phyloP scores from a whole-genome alignment of 2,113 vertebrate genomes.

The Gopherus evgoodei region DNA sequence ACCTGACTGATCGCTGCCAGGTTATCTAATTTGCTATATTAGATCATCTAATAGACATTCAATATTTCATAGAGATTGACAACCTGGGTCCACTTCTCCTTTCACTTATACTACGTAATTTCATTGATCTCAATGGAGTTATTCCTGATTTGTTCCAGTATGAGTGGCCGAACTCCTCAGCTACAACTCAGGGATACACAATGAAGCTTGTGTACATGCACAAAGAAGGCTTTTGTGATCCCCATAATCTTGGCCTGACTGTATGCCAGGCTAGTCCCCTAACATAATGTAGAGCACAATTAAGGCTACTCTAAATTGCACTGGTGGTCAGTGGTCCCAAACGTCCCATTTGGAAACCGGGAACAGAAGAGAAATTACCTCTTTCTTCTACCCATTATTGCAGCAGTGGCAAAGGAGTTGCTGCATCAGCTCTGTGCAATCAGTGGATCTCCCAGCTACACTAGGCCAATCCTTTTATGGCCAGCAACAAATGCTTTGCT shows the following conservation, averaged over 20 bases:
- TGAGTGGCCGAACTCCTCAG: background rate
- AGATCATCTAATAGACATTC: background rate
- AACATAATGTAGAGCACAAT: background rate
- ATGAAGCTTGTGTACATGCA: background rate
- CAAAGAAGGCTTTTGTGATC: background rate
- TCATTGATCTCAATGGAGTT: background rate
- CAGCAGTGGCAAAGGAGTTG: background rate
- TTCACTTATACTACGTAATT: background rate
- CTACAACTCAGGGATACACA: background rate
- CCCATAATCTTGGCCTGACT: background rate
- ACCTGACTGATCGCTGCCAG: background rate
- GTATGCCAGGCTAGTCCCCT: rapidly evolving
- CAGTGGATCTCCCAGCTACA: background rate
- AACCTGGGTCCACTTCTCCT: background rate
- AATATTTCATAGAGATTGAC: background rate
- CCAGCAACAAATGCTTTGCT: background rate
- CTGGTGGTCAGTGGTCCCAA: background rate
- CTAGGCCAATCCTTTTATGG: background rate
- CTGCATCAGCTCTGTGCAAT: rapidly evolving
- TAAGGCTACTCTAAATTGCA: background rate
- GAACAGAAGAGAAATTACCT: background rate
- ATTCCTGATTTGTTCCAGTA: background rate
- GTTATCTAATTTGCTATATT: background rate
- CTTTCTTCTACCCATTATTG: background rate
- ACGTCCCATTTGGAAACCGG: background rate